Evolutionary conservation across 2,888 invertebrate genomes (phyloP).

Genomic region (Papilio demoleus): DNA sequence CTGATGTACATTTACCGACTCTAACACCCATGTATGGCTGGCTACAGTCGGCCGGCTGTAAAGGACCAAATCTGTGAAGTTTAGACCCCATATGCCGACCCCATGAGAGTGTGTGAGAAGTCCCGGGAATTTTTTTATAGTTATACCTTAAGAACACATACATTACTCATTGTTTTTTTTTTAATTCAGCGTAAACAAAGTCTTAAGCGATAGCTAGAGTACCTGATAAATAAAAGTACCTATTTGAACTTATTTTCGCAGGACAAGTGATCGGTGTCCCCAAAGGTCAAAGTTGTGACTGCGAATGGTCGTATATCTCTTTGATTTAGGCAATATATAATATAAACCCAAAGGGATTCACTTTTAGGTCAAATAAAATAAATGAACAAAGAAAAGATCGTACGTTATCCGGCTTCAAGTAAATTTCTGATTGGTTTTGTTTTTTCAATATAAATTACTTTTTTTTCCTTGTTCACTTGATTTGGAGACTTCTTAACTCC

Average conservation of each 20-base stretch:
- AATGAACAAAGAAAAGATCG: slow-evolving; percentile 10
- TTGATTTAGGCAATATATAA: slow-evolving; percentile 18
- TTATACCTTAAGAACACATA: no score
- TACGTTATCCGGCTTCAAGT: neutral
- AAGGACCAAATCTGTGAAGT: no score
- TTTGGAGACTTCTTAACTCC: neutral
- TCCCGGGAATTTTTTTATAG: no score
- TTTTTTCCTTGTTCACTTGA: slow-evolving; percentile 10
- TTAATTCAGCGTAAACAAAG: no score
- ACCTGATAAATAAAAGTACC: no score
- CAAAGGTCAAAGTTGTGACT: slow-evolving; percentile 1
- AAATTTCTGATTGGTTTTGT: slow-evolving; percentile 14
- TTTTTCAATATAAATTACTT: neutral
- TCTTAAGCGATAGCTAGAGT: no score
- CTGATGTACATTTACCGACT: no score
- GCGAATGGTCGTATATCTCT: neutral
- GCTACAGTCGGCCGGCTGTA: no score
- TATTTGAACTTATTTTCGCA: slow-evolving; percentile 9
- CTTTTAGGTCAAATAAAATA: slow-evolving; percentile 17
- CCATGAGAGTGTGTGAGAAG: no score
- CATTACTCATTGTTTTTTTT: no score
- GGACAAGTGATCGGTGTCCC: slow-evolving; percentile 9
- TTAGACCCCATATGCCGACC: no score
- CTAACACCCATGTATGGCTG: no score
- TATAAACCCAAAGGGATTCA: slow-evolving; percentile 18